Evolutionary conservation across 2,113 vertebrate genomes (phyloP).

Genomic region (Felis chaus): DNA sequence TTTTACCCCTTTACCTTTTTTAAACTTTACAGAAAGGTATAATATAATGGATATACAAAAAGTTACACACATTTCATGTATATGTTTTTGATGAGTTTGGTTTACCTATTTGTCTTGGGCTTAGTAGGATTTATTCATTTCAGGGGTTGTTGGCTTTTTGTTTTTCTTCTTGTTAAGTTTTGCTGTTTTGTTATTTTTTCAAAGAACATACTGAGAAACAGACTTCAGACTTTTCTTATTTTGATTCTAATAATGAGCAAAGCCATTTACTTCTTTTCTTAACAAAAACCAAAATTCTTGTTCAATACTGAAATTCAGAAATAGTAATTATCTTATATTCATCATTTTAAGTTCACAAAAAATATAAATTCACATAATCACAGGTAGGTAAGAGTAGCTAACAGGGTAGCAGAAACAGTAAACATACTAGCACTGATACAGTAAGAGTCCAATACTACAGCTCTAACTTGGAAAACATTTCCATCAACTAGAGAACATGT

Average conservation of each 20-base stretch:
- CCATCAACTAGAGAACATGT: slow-evolving; percentile 79
- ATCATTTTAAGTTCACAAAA: slow-evolving; percentile 49
- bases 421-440: slow-evolving; percentile 61
- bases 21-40: not conserved
- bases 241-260: not conserved
- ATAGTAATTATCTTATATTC: not conserved
- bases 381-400: slow-evolving; percentile 59
- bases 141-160: not conserved
- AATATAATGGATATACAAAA: not conserved
- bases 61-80: not conserved
- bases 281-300: not conserved
- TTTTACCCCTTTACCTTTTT: not conserved
- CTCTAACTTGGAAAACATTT: slow-evolving; percentile 79
- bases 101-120: not conserved
- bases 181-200: not conserved
- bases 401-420: slow-evolving; percentile 47
- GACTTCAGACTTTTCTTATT: slow-evolving; percentile 8
- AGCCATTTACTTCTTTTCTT: not conserved
- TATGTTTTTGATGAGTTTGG: not conserved
- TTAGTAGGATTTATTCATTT: not conserved
- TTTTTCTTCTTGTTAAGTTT: not conserved
- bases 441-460: slow-evolving; percentile 47
- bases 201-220: slow-evolving; percentile 5
- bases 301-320: slow-evolving; percentile 41
- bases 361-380: slow-evolving; percentile 29